Base-by-base conservation (phyloP, 2,888 invertebrate genomes). In the Rhaphigaster nebulosa region DNA sequence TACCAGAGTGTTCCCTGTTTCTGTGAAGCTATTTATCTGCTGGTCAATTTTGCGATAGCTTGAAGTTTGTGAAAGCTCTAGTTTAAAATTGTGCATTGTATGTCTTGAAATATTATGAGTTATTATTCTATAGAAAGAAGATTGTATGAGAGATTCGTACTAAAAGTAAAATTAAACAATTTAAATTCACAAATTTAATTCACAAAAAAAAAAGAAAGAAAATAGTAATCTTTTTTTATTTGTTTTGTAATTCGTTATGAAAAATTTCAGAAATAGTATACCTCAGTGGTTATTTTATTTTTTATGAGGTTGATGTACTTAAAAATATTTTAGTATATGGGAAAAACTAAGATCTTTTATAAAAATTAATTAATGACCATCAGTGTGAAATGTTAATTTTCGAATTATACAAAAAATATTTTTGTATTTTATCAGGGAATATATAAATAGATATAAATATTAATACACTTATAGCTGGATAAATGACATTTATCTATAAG, bases 1-100 rank as follows among this genome's bases (percentile, higher is more conserved):
- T 56, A 87, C 26, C 38, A 38, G 15, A 34, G 54, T 54, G 56
- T 52, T 87, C 54, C 26, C 41, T 52, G 29, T 54, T 45, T 34
- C 23, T 87, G 56, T 87, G 52, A 87, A 50, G 38, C 45, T 87
- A 38, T n/a, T 50, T 45, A n/a, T 45, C 1, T 84, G 84, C 84
- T 84, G 84, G n/a, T 84, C 3, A 45, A 76, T 38, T 76, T 76
- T 38, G 34, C 38, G 20, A 38, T 38, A 76, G 70, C 70, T 76
- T 23, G 18, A 76, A 76, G 70, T 38, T 23, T 38, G 20, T 76
- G 70, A 76, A 76, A 20, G 65, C 34, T 76, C 34, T 76, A 34
- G 34, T 70, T 70, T 34, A 3, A 76, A 76, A 76, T 20, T 76
- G 34, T 76, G 20, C 34, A 76, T 34, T 76, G 38, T 76, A 76